phyloP scores from a whole-genome alignment of 1,140 invertebrate species.

The Orussus abietinus region DNA sequence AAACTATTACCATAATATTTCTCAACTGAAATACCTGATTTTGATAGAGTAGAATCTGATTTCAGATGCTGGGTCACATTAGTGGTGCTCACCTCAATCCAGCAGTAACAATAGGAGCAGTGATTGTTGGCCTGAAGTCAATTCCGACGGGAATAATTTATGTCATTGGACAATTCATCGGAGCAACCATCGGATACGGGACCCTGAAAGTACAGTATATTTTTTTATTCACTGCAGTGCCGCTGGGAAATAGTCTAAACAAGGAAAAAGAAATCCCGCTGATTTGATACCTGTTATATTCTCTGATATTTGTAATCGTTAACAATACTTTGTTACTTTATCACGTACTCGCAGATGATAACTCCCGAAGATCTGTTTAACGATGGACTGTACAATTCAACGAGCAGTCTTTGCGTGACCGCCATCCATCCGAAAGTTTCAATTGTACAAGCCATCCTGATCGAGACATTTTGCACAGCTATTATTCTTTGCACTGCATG shows the following conservation, averaged over 20 bases:
- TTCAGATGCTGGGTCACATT: slow-evolving; percentile 65
- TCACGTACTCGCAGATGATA: slow-evolving; percentile 34
- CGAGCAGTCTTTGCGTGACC: slow-evolving; percentile 58
- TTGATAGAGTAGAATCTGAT: slow-evolving; percentile 27
- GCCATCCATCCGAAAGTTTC: slow-evolving; percentile 51
- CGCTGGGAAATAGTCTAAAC: no score
- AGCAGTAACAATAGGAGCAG: slow-evolving; percentile 68
- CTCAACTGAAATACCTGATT: not conserved
- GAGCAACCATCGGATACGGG: slow-evolving; percentile 66
- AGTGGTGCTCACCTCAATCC: slow-evolving; percentile 76
- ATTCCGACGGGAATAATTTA: slow-evolving; percentile 68
- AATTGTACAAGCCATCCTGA: slow-evolving; percentile 50
- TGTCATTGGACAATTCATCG: slow-evolving; percentile 67
- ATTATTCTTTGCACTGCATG: slow-evolving; percentile 62
- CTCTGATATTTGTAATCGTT: no score
- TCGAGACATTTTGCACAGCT: slow-evolving; percentile 60
- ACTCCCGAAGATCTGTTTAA: slow-evolving; percentile 47
- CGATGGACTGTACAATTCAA: slow-evolving; percentile 23
- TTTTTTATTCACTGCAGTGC: slow-evolving; percentile 7
- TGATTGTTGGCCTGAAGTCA: slow-evolving; percentile 62
- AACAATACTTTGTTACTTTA: no score
- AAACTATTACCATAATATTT: not conserved
- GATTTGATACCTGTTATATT: no score
- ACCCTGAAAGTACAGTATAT: slow-evolving; percentile 53
- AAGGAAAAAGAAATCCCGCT: no score